A percentile compares a stretch with the other conserved stretches of the same genome.
These are phyloP conservation scores for Leptinotarsa texana DNA, from an alignment of 1,140 invertebrate genomes.

Conservation along the genomic window DNA sequence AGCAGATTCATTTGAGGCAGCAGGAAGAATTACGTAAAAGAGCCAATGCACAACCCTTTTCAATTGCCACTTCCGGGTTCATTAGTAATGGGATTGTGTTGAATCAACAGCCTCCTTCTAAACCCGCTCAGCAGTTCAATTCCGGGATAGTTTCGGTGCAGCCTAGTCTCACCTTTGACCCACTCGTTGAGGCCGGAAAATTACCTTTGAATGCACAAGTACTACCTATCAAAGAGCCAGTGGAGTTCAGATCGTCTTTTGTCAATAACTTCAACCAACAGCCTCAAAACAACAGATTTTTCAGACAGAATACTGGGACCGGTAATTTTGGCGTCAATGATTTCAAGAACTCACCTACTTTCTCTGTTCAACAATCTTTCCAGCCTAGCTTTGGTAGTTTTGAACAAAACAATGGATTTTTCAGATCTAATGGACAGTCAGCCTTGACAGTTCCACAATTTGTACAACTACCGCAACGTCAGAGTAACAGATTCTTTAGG, in stretches of 20 bases:
- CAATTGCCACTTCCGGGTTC: slow-evolving; percentile 24
- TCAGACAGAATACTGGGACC: slow-evolving; percentile 57
- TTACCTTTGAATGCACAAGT: slow-evolving; percentile 48
- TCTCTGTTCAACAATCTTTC: slow-evolving; percentile 33
- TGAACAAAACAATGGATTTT: slow-evolving; percentile 26
- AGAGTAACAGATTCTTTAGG: slow-evolving; percentile 44
- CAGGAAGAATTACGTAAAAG: slow-evolving; percentile 54
- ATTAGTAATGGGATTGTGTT: slow-evolving; percentile 24
- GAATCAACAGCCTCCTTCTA: slow-evolving; percentile 23
- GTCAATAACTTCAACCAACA: slow-evolving; percentile 25
- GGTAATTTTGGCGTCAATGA: slow-evolving; percentile 52
- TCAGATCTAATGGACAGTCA: slow-evolving; percentile 28
- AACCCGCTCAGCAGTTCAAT: slow-evolving; percentile 19
- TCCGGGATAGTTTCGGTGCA: slow-evolving; percentile 54
- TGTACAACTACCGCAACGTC: slow-evolving; percentile 20
- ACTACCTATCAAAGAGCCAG: slow-evolving; percentile 48
- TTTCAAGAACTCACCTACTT: slow-evolving; percentile 27
- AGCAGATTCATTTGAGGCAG: slow-evolving; percentile 66
- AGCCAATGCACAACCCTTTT: slow-evolving; percentile 54
- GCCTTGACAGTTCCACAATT: slow-evolving; percentile 20
- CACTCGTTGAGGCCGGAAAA: slow-evolving; percentile 37
- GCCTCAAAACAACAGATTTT: slow-evolving; percentile 45
- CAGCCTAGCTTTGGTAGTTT: slow-evolving; percentile 31
- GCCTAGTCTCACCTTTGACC: slow-evolving; percentile 57
- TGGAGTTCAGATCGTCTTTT: slow-evolving; percentile 44